Percentiles rank a stretch among this genome's conserved stretches.
phyloP scores from a whole-genome alignment of 2,113 vertebrate species.

The Puffinus mauretanicus region DNA sequence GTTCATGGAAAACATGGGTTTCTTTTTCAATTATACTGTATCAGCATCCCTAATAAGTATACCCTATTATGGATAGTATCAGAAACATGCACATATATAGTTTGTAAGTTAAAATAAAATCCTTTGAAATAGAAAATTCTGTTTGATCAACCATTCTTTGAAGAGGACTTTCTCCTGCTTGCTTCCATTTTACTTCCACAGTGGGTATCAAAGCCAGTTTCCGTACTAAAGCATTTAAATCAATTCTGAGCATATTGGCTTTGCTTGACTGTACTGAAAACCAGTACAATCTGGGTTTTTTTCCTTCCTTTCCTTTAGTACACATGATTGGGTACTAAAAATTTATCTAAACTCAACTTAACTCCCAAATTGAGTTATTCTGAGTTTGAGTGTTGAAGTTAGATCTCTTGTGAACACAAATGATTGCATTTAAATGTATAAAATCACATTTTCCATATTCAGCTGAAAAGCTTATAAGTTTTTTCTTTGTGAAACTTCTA shows the following conservation, averaged over 20 bases:
- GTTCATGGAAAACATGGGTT: not conserved
- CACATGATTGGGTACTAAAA: not conserved
- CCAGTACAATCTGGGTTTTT: not conserved
- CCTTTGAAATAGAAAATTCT: not conserved
- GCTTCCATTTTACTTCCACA: not conserved
- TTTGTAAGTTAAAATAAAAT: not conserved
- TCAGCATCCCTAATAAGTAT: not conserved
- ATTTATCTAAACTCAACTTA: not conserved
- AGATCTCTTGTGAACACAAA: not conserved
- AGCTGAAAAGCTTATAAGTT: not conserved
- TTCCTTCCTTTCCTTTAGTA: not conserved
- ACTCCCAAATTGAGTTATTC: not conserved
- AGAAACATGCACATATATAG: not conserved
- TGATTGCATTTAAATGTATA: not conserved
- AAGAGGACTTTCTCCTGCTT: not conserved
- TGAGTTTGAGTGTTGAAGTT: not conserved
- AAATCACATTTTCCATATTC: not conserved
- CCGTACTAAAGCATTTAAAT: not conserved
- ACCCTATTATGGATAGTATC: not conserved
- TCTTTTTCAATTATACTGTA: not conserved
- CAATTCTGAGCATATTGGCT: not conserved
- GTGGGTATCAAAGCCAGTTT: not conserved
- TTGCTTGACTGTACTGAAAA: not conserved
- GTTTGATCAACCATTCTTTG: not conserved
- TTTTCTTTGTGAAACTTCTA: not conserved